These are phyloP conservation scores for Apogon hyalosoma DNA, from an alignment of 2,797 vertebrate species.

Conservation along the genomic window DNA sequence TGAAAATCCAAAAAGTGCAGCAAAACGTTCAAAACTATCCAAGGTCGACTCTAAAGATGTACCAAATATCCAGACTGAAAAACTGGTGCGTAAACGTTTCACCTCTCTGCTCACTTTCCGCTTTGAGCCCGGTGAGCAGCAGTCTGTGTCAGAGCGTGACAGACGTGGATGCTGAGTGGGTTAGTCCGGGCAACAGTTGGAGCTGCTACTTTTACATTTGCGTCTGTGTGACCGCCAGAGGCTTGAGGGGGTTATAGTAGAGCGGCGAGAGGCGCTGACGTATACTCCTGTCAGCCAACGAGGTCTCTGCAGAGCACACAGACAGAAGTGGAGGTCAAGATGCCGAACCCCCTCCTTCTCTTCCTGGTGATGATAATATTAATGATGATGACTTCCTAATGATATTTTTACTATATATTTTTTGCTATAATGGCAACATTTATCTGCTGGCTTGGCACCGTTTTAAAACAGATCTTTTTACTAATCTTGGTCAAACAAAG, in stretches of 20 bases:
- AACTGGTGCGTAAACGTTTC: constrained; percentile 60
- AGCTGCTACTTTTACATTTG: constrained; percentile 77
- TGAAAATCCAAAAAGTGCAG: constrained; percentile 34
- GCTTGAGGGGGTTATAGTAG: constrained; percentile 68
- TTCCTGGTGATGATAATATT: constrained; percentile 26
- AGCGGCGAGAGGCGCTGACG: constrained; percentile 78
- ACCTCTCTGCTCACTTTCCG: constrained; percentile 35
- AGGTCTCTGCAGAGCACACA: constrained; percentile 70
- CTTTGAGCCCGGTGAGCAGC: constrained; percentile 31
- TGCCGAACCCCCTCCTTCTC: constrained; percentile 38
- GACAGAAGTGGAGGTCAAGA: constrained; percentile 70
- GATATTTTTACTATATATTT: constrained; percentile 18
- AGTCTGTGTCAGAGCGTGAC: constrained; percentile 41
- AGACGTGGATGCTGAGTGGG: constrained; percentile 60
- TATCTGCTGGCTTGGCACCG: constrained; percentile 26
- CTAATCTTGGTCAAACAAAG: constrained; percentile 51
- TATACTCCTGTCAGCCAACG: constrained; percentile 78
- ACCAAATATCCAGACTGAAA: constrained; percentile 48
- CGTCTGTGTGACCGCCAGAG: constrained; percentile 71
- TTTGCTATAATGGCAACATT: constrained; percentile 3
- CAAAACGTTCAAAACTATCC: constrained; percentile 42
- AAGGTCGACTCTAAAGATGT: constrained; percentile 28
- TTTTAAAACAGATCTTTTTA: constrained; percentile 29
- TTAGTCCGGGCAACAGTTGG: constrained; percentile 69
- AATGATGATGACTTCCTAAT: constrained; percentile 46